A percentile compares a stretch with the other conserved stretches of the same genome.
These are phyloP conservation scores for Piliocolobus tephrosceles DNA, from an alignment of 2,113 vertebrate species.

Conservation along the genomic window DNA sequence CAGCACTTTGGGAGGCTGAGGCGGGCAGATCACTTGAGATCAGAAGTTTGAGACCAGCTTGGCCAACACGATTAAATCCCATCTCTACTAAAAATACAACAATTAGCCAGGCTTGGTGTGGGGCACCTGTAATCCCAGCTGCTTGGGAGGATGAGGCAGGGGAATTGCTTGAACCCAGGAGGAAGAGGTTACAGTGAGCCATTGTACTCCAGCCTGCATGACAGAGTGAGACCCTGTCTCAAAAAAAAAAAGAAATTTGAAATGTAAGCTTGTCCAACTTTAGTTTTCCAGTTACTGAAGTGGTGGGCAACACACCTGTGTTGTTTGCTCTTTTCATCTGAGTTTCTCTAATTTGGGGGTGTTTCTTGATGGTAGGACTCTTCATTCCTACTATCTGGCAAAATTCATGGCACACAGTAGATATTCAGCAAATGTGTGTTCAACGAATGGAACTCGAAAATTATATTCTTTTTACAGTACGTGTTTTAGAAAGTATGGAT, in stretches of 20 bases:
- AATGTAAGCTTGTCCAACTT: not conserved
- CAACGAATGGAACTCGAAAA: not conserved
- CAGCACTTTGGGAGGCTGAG: too few relatives aligned
- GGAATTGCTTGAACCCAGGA: too few relatives aligned
- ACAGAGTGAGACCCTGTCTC: too few relatives aligned
- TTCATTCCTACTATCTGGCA: slow-evolving; percentile 1
- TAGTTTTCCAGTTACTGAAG: not conserved
- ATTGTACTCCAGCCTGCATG: too few relatives aligned
- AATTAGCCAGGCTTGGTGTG: too few relatives aligned
- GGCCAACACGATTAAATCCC: too few relatives aligned
- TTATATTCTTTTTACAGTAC: not conserved
- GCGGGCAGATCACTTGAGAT: too few relatives aligned
- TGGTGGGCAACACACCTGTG: not conserved
- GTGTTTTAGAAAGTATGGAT: slow-evolving; percentile 13
- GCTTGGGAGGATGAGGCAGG: too few relatives aligned
- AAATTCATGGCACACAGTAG: not conserved
- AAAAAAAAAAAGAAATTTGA: not conserved
- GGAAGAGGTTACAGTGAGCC: too few relatives aligned
- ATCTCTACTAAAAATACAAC: too few relatives aligned
- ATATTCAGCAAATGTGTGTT: not conserved
- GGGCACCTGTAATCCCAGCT: too few relatives aligned
- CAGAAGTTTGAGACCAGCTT: too few relatives aligned
- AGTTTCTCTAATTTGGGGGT: slow-evolving; percentile 11
- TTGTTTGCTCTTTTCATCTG: slow-evolving; percentile 19
- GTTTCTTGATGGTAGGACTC: not conserved